Evolutionary conservation across 2,113 vertebrate species (phyloP), one percentile per base, ranked within the genome.

Genomic region (Galeopterus variegatus): DNA sequence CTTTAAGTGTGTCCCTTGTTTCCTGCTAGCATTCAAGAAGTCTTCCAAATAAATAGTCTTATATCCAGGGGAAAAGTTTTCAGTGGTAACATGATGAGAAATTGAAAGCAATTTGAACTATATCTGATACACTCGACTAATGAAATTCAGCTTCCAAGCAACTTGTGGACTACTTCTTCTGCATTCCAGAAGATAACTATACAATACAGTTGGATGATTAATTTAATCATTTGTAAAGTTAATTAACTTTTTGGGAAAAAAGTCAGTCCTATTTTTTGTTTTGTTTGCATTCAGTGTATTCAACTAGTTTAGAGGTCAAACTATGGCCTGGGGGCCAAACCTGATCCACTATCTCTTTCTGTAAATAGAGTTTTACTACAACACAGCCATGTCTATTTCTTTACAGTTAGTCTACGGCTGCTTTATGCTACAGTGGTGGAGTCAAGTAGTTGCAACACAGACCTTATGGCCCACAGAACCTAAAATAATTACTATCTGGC

Each of bases 221-320:
- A 60, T 79, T 93, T 82, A 86, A 60, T 87, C 93, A 60, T 90
- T 93, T 90, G 21, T 86, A 88, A 95, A 95, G 48, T 70, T 90
- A 77, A 84, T 56, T 79, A 85, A 75, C 73, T 90, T n/a, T 76
- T n/a, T 89, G n/a, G 48, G 45, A 50, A 93, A 75, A 54, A 86
- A 80, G 28, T 79, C 28, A 76, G 21, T 70, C 28, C 48, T 72
- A 50, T n/a, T 76, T 90, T 88, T 67, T 26, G 21, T 80, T 96
- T 96, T 81, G 18, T 80, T 96, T 80, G 11, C 12, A 90, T 77
- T 41, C 48, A 88, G 13, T 80, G 10, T 52, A 84, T 65, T 81
- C 80, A 94, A 65, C 18, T 80, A 84, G 33, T 60, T 85, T 87
- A 90, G 36, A 84, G 58, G 19, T 70, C 24, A 79, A 60, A 48